Conservation (phyloP, 1,140 invertebrate genomes). For the Macrobrachium nipponense region DNA sequence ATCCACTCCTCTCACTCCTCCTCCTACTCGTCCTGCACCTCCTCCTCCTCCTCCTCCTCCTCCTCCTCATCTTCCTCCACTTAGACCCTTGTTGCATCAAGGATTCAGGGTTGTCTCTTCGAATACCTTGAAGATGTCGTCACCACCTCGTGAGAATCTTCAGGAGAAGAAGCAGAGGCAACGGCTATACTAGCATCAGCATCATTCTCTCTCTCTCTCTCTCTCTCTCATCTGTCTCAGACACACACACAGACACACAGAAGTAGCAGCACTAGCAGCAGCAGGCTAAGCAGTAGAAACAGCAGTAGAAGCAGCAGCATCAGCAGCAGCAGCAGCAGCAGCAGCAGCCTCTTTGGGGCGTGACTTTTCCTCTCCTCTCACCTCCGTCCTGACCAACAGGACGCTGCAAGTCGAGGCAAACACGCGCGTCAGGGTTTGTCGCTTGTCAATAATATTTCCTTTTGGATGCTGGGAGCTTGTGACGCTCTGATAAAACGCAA, state of each 20-base stretch:
- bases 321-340: too few species aligned
- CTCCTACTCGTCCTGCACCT: not conserved
- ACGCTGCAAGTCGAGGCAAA: constrained; percentile 54
- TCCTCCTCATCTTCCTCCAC: constrained; percentile 9
- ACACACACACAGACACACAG: too few species aligned
- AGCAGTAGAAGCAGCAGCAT: too few species aligned
- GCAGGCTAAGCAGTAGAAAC: too few species aligned
- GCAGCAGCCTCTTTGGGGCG: constrained; percentile 16
- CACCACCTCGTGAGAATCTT: too few species aligned
- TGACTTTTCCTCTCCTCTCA: constrained; percentile 47
- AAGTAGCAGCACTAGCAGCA: too few species aligned
- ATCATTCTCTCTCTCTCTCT: too few species aligned
- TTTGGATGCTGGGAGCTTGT: constrained; percentile 59
- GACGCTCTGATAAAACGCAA: constrained; percentile 60
- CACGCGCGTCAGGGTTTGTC: constrained; percentile 60
- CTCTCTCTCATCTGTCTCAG: too few species aligned
- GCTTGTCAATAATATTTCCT: constrained; percentile 62
- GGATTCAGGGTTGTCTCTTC: constrained; percentile 22
- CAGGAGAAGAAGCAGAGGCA: too few species aligned
- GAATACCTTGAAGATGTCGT: constrained; percentile 48
- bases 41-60: not conserved
- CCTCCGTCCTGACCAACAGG: constrained; percentile 48
- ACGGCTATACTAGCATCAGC: too few species aligned
- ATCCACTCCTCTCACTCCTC: not conserved
- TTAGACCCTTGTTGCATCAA: too few species aligned